Base-by-base conservation (phyloP, 2,888 invertebrate species). In the Tiliacea citrago region DNA sequence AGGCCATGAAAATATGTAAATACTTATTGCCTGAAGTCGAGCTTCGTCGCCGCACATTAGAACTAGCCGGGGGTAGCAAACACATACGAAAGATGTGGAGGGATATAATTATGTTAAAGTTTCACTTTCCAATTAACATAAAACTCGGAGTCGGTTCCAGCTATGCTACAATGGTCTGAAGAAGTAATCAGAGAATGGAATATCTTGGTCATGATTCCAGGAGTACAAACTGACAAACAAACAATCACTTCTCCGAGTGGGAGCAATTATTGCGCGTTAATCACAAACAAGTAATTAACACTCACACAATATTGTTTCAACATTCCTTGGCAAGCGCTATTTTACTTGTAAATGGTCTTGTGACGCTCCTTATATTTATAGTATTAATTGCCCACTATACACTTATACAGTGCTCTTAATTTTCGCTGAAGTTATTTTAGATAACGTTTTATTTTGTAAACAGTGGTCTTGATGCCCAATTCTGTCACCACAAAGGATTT, bases 251-350 rank as follows among this genome's bases (percentile, higher is more conserved):
- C 12, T 10, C 1, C 7, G 0, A 12, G 45, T 75, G 39, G 53
- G 39, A 63, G 71, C 21, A 68, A 73, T 88, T 62, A 82, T 63
- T 74, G 73, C 80, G 51, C 65, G 10, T 72, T 78, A 62, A 77
- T 83, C 79, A 53, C 83, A 77, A 77, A 81, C 73, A 77, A 75
- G 77, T 83, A 85, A 88, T 88, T 75, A 87, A 72, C 75, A 60
- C 78, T 79, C 83, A 77, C 86, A 86, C 84, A 80, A 69, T 79
- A 83, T 83, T 72, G 79, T 79, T 63, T 81, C 68, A 77, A 79
- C 77, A 83, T 87, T 86, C 68, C 77, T 85, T 87, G 84, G 82
- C 84, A 86, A 73, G 63, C 81, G 77, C 69, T 61, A 77, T 88
- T 87, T 83, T 78, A 66, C 79, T 79, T 84, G 79, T 84, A 83